phyloP scores from a whole-genome alignment of 2,797 vertebrate genomes.

The Pitangus sulphuratus region DNA sequence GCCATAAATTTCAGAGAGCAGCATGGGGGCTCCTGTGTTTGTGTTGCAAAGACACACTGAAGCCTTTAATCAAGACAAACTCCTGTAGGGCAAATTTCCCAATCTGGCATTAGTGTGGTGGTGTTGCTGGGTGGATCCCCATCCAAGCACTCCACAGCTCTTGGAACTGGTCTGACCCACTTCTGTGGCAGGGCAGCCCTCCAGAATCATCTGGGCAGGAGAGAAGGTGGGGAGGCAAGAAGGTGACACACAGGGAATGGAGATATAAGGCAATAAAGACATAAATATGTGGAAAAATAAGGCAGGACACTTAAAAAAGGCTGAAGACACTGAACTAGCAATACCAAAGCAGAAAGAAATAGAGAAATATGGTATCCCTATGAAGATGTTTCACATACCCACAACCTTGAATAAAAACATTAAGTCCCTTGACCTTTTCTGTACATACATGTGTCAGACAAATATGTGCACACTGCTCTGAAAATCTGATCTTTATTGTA shows the following conservation, averaged over 20 bases:
- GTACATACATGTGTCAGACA: not conserved
- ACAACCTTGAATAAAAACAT: not conserved
- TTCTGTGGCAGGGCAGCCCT: not conserved
- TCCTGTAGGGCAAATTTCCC: conserved; percentile 73
- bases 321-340: not conserved
- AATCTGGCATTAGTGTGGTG: conserved; percentile 32
- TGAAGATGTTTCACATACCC: not conserved
- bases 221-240: not conserved
- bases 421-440: not conserved
- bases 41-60: conserved; percentile 68
- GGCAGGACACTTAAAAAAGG: not conserved
- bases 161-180: conserved; percentile 7
- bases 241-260: not conserved
- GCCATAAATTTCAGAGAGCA: conserved; percentile 70
- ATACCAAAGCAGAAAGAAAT: not conserved
- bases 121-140: conserved; percentile 65
- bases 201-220: not conserved
- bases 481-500: conserved; percentile 14
- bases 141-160: not conserved
- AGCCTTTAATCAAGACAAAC: conserved; percentile 75
- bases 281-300: not conserved
- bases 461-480: not conserved
- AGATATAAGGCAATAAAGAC: not conserved
- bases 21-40: conserved; percentile 71
- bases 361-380: not conserved